Evolutionary conservation across 1,140 invertebrate genomes (phyloP), one percentile per base, ranked within the genome.

Genomic region (Drosophila busckii): DNA sequence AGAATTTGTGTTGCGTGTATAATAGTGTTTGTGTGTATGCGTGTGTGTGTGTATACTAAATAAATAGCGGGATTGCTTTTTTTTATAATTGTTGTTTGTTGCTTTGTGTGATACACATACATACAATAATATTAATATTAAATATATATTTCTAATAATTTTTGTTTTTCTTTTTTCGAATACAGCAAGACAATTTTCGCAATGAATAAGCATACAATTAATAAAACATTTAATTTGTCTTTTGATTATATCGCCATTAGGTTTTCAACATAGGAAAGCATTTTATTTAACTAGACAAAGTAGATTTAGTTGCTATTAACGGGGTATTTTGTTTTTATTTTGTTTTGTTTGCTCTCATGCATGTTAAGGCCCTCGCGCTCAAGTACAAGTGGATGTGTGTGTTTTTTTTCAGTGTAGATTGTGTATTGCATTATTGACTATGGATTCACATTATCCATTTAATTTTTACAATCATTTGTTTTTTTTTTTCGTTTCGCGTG

Each of bases 181-280:
- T 63, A 44, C 45, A 54, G 54, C 55, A 55, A 70, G 48, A 70
- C 69, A 66, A 52, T 37, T 50, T 12, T 58, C 3, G n/a, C n/a
- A 22, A 25, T 52, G 20, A 15, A 22, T 31, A 40, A 25, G 40
- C 25, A 44, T 52, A 44, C 20, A 46, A 55, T 28, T 52, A 35
- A 45, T 54, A 67, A 55, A 48, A 20, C 28, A 68, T 49, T 56
- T 38, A 32, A 46, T 44, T 75, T 76, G 62, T 50, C 54, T 80
- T 80, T 80, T 80, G 73, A 80, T 80, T 80, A 80, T 80, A 75
- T 82, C 73, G 75, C 75, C 73, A 65, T 78, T 73, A 63, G 42
- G 42, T 78, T 61, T 58, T 53, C 53, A 80, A 82, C 69, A 82
- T 75, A 80, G 69, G 73, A 82, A 83, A 80, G 75, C 75, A 58